Conservation (phyloP, 1,140 invertebrate species). For the Polypedilum vanderplanki region DNA sequence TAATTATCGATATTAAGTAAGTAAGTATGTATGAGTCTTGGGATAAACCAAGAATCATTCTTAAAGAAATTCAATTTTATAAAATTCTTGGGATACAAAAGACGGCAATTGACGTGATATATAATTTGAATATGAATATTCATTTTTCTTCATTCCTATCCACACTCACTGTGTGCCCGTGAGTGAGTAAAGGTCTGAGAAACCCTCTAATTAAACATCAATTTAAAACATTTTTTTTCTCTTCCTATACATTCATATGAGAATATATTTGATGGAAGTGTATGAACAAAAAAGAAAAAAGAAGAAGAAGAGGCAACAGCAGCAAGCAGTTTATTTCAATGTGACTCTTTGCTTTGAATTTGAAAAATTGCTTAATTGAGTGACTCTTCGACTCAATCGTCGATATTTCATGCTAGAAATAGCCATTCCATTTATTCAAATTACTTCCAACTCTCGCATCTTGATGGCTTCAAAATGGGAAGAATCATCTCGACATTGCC, state of each 20-base stretch:
- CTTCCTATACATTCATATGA: background rate
- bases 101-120: conserved; percentile 25
- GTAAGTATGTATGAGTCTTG: background rate
- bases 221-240: conserved; percentile 22
- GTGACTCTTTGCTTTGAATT: too few relatives aligned
- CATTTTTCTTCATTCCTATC: background rate
- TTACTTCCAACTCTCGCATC: background rate
- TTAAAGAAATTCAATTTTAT: background rate
- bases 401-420: background rate
- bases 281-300: too few relatives aligned
- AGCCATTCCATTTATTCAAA: conserved; percentile 2
- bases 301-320: too few relatives aligned
- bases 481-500: background rate
- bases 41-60: background rate
- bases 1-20: conserved; percentile 1
- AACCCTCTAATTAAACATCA: conserved; percentile 29
- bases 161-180: background rate
- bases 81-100: background rate
- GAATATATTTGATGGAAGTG: background rate
- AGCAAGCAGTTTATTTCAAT: too few relatives aligned
- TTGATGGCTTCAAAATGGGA: background rate
- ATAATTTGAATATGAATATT: conserved; percentile 29
- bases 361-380: conserved; percentile 4
- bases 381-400: conserved; percentile 24
- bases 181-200: background rate